These are phyloP conservation scores for crab-eating macaque (Macaca fascicularis) DNA, from an alignment of 2,113 vertebrate genomes.

Conservation along the genomic window T2T-MFA8v1.1 NC_088381.1:97877501-97878000, in stretches of 20 bases:
- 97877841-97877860: not conserved
- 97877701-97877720: not conserved
- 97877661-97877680: not conserved
- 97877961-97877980: rapidly evolving
- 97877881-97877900: not conserved
- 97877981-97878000: not conserved
- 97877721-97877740: not conserved
- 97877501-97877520: conserved; percentile 37
- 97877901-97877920: not conserved
- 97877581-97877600: not conserved
- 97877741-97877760: not conserved
- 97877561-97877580: not conserved
- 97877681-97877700: not conserved
- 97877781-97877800: not conserved
- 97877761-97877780: not conserved
- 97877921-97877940: not conserved
- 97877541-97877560: conserved; percentile 1
- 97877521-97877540: not conserved
- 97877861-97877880: not conserved
- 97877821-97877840: not conserved
- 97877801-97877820: not conserved
- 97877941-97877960: too few species aligned
- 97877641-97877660: not conserved
- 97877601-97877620: not conserved
- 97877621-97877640: not conserved